Conservation (phyloP, 2,113 vertebrate genomes). For the Oenanthe melanoleuca region DNA sequence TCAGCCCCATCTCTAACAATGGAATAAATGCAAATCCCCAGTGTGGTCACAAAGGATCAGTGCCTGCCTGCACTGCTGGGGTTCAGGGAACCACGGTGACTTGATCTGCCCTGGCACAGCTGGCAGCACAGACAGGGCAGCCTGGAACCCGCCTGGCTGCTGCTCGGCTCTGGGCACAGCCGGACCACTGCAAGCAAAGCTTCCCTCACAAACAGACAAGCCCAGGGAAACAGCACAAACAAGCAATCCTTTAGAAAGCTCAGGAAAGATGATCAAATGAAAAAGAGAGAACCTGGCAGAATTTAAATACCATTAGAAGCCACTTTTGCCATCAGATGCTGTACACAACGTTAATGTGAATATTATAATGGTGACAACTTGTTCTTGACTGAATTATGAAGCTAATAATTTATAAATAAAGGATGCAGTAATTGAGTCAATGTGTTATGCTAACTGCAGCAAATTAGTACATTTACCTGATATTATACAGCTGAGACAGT, state of each 20-base stretch:
- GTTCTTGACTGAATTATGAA: neutral
- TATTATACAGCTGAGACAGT: neutral
- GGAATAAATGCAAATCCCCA: neutral
- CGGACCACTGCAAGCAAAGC: neutral
- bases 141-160: neutral
- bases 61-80: neutral
- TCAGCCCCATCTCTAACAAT: neutral
- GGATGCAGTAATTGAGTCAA: neutral
- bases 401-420: neutral
- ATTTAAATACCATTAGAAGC: neutral
- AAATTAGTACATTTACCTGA: neutral
- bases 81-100: neutral
- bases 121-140: neutral
- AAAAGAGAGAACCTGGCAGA: neutral
- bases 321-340: neutral
- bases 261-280: neutral
- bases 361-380: neutral
- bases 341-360: neutral
- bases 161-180: neutral
- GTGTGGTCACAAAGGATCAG: neutral
- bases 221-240: neutral
- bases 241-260: neutral
- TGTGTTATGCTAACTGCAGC: neutral
- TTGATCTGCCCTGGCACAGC: neutral
- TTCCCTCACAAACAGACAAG: neutral